Percentiles rank a stretch among this genome's conserved stretches.
Conservation (phyloP, 2,797 vertebrate genomes). For the Rhynchotus rufescens region DNA sequence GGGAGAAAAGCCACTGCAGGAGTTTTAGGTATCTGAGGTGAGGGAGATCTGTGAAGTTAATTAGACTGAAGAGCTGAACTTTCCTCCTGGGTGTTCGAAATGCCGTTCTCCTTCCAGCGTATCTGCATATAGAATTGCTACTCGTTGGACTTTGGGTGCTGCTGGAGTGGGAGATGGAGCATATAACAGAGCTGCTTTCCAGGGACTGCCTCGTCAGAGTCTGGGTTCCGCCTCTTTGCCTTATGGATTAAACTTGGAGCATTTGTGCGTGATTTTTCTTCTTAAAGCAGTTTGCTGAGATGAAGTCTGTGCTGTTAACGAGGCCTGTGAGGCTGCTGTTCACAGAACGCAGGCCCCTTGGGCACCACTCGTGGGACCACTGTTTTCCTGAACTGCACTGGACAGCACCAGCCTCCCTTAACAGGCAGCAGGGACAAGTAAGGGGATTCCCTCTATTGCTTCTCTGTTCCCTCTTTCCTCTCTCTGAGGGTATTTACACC, state of each 20-base stretch:
- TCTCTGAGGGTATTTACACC: neutral
- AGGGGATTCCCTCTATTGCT: neutral
- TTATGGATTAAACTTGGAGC: slow-evolving; percentile 56
- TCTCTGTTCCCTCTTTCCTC: neutral
- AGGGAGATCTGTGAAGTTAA: slow-evolving; percentile 4
- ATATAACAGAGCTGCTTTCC: slow-evolving; percentile 45
- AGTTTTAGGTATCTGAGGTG: neutral
- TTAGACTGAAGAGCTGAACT: slow-evolving; percentile 26
- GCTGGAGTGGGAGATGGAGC: slow-evolving; percentile 11
- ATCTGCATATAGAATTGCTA: neutral
- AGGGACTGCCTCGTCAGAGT: slow-evolving; percentile 54
- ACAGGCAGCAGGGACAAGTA: neutral
- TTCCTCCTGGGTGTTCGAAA: neutral
- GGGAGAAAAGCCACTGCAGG: neutral
- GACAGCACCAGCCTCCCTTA: neutral
- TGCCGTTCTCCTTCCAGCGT: slow-evolving; percentile 15
- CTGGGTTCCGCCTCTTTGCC: slow-evolving; percentile 65
- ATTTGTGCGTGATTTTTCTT: slow-evolving; percentile 9
- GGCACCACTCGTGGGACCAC: neutral
- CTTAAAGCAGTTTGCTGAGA: slow-evolving; percentile 39
- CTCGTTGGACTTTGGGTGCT: neutral
- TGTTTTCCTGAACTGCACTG: slow-evolving; percentile 29
- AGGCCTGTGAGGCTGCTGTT: slow-evolving; percentile 39
- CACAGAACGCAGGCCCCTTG: slow-evolving; percentile 31
- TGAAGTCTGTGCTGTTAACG: slow-evolving; percentile 58